Evolutionary conservation across 2,888 invertebrate genomes (phyloP).

Genomic region (Entomobrya proxima): DNA sequence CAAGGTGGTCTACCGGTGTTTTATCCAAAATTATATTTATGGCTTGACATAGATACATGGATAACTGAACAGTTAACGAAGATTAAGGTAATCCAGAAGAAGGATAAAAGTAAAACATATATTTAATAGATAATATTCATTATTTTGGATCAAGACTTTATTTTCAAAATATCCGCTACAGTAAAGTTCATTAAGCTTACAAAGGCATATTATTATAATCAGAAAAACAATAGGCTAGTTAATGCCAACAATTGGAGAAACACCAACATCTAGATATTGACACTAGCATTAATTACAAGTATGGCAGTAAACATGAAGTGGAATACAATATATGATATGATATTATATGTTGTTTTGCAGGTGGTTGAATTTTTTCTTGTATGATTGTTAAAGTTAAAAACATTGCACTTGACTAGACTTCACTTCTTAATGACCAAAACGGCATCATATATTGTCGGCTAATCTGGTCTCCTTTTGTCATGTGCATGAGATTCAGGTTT

Average conservation of each 20-base stretch:
- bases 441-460: constrained; percentile 29
- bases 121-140: background rate
- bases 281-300: background rate
- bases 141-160: background rate
- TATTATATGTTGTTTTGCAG: too few species aligned
- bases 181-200: background rate
- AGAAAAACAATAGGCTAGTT: constrained; percentile 34
- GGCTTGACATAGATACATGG: background rate
- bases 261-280: constrained; percentile 11
- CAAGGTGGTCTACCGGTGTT: constrained; percentile 29
- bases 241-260: constrained; percentile 34
- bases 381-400: too few species aligned
- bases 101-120: too few species aligned
- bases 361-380: background rate
- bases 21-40: background rate
- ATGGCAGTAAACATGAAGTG: background rate
- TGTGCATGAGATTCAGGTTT: constrained; percentile 46
- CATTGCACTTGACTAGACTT: background rate
- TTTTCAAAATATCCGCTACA: background rate
- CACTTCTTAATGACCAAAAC: constrained; percentile 43
- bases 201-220: constrained; percentile 8
- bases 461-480: constrained; percentile 57
- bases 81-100: too few species aligned
- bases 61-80: background rate
- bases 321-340: background rate